phyloP scores from a whole-genome alignment of 2,113 vertebrate genomes.

The Nothobranchius kuhntae region DNA sequence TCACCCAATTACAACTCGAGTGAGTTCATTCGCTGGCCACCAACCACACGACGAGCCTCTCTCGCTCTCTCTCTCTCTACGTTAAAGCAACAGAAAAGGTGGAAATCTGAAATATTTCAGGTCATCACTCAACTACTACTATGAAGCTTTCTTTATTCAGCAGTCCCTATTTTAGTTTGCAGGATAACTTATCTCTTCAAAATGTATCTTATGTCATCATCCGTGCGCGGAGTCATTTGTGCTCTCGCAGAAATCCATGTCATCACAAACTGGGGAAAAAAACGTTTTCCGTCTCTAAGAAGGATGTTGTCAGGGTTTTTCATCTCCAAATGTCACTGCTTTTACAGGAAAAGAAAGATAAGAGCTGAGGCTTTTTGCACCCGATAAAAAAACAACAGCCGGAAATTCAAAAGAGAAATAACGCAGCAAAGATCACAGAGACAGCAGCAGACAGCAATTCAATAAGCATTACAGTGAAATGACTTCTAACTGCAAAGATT shows the following conservation, averaged over 20 bases:
- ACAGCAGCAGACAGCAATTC: constrained; percentile 14
- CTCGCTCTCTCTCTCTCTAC: neutral
- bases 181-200: constrained; percentile 15
- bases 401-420: constrained; percentile 1
- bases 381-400: constrained; percentile 10
- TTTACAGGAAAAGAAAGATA: constrained; percentile 5
- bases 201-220: constrained; percentile 24
- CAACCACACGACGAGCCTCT: neutral
- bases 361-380: constrained; percentile 31
- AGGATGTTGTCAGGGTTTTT: constrained; percentile 21
- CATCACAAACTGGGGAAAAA: constrained; percentile 12
- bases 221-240: constrained; percentile 31
- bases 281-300: constrained; percentile 12
- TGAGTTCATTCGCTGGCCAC: constrained; percentile 32
- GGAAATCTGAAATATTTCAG: constrained; percentile 19
- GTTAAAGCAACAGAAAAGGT: constrained; percentile 6
- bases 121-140: constrained; percentile 23
- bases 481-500: constrained; percentile 22
- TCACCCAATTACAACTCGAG: constrained; percentile 11
- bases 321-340: constrained; percentile 26
- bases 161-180: constrained; percentile 5
- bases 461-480: constrained; percentile 36
- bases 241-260: constrained; percentile 13
- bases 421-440: neutral
- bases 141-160: constrained; percentile 5